Evolutionary conservation across 2,888 invertebrate species (phyloP), one percentile per base, ranked within the genome.

Genomic region (Drosophila prostipennis): DNA sequence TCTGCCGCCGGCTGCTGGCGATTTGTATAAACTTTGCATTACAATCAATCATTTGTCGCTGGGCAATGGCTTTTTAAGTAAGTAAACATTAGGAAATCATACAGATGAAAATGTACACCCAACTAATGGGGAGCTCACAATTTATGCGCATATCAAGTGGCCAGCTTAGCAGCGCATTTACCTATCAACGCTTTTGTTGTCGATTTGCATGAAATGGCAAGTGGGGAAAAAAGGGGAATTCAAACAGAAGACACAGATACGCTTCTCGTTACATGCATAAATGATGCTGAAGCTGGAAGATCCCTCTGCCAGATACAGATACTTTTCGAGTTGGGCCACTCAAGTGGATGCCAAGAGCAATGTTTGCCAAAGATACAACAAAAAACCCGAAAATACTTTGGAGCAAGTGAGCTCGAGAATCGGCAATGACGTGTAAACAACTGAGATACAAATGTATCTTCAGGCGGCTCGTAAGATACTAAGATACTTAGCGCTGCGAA

Each of bases 1-100:
- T 72, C 72, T 63, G 70, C 46, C 36, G 58, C 65, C 57, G 53
- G 64, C 36, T 45, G 55, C 55, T 46, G 53, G 63, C 81, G 81
- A 83, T 83, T 83, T 83, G 83, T 88, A 80, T 86, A 86, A 72
- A 74, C 63, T 80, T 78, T 64, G 79, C 87, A 86, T 88, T 84
- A 80, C 87, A 78, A 88, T 88, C 87, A 78, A 84, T 84, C 84
- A 86, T 72, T 72, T 83, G 80, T 80, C 74, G 77, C 49, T 42
- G 70, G 57, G 52, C 52, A 76, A 80, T 80, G 76, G 81, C 78
- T 68, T 75, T 76, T 71, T 74, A 74, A 84, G 77, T 76, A 87
- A 76, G 77, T 82, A 83, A 87, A 85, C 87, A 83, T 80, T 80
- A 75, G 58, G 72, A 72, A 72, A 54, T 64, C 64, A 48, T 63